Base-by-base conservation (phyloP, 53 echinoderm and acorn worm genomes). In the Paracentrotus lividus region DNA sequence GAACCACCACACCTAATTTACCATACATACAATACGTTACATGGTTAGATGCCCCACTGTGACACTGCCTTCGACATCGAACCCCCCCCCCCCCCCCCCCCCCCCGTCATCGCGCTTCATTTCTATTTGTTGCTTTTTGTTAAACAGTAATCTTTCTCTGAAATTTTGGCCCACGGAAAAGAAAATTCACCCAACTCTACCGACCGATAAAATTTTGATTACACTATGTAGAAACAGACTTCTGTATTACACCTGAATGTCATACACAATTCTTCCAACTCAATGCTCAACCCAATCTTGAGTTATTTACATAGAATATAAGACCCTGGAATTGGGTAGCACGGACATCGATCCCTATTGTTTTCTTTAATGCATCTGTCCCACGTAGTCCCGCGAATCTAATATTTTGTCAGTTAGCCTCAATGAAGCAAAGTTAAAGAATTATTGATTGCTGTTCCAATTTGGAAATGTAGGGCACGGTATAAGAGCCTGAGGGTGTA, bases 381-480 rank as follows among this genome's bases (percentile, higher is more conserved):
- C 27, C 85, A n/a, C 49, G 26, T 24, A 7, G 85, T 85, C 49
- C 14, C 27, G 49, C 47, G 36, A n/a, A 53, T 53, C 33, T 53
- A 53, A 51, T 85, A 85, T 85, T 85, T 85, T 85, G 32, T 53
- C 53, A 51, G 53, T 51, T 51, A 53, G 85, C 27, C 49, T 85
- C 49, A 85, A 53, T 51, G 49, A 53, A 85, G 24, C 49, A 88
- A 88, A 88, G 88, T 88, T 56, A 88, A 88, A 33, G 88, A 88
- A 88, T 88, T 88, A 88, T 88, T 55, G 88, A 88, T 53, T 56
- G 58, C 55, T 23, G 88, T 88, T 85, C 88, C 54, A 88, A 58
- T 88, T 88, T 45, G 23, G 12, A 55, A 58, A 88, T 40, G 59
- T 55, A 54, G 38, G 58, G 54, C 21, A 88, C 38, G 85, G 59